Evolutionary conservation across 2,113 vertebrate genomes (phyloP), one percentile per base, ranked within the genome.

Genomic region (Archocentrus centrarchus): DNA sequence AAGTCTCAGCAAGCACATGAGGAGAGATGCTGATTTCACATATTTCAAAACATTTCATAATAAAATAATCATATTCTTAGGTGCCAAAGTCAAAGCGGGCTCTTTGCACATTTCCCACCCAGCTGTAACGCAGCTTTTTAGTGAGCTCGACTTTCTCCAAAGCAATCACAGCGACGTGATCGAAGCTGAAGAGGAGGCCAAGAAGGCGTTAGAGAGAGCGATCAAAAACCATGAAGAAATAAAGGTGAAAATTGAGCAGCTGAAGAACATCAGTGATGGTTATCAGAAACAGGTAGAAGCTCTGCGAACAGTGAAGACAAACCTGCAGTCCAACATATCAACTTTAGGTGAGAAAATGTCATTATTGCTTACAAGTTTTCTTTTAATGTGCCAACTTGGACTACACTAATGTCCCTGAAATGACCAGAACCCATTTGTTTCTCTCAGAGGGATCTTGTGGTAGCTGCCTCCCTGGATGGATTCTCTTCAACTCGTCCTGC

Each of bases 381-480:
- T 61, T 81, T 32, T 60, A 14, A 77, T 77, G 5, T 61, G 22
- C 20, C 18, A 3, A 2, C 7, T 57, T 53, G 22, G 1, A 14
- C 59, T 20, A 58, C 6, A 66, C 2, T 20, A 59, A 59, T n/a
- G n/a, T n/a, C n/a, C n/a, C 3, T 20, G 15, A 73, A n/a, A 17
- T 79, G 10, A 80, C 17, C 37, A 61, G 11, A 59, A 50, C 50
- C 20, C 11, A 62, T 78, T 63, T 68, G 35, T 68, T 78, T 79
- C 32, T 82, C 22, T 37, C 75, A 93, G 90, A 83, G 37, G 22
- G 11, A 58, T 70, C 17, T 50, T 94, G 93, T 82, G 83, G 87
- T 22, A 87, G 4, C 55, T 93, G 93, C 22, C 59, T 6, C 15
- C 1, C 79, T 9, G 59, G 47, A 15, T 93, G 90, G 90, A n/a